A percentile compares a stretch with the other conserved stretches of the same genome.
phyloP scores from a whole-genome alignment of 2,113 vertebrate species.

The Podarcis muralis region DNA sequence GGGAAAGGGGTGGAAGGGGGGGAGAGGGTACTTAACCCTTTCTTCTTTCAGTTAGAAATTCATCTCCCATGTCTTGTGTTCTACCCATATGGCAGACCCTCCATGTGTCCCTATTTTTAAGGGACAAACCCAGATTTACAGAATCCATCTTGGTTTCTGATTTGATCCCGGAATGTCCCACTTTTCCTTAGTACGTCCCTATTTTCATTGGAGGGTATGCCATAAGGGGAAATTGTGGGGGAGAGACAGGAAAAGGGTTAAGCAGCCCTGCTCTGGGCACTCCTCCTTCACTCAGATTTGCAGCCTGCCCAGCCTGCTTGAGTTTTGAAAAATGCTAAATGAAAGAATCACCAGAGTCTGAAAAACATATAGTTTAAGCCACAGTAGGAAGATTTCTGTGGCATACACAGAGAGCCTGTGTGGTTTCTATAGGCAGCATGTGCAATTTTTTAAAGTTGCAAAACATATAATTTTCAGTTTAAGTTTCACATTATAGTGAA shows the following conservation, averaged over 20 bases:
- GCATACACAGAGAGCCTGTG: neutral
- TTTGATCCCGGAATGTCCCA: too few species aligned
- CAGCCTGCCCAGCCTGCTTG: neutral
- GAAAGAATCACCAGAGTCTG: neutral
- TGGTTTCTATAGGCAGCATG: neutral
- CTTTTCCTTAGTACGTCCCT: too few species aligned
- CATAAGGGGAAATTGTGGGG: too few species aligned
- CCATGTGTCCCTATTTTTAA: too few species aligned
- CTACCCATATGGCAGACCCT: too few species aligned
- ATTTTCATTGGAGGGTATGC: too few species aligned
- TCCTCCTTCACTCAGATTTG: neutral
- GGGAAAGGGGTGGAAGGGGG: too few species aligned
- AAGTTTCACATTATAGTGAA: slow-evolving; percentile 14
- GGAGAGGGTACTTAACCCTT: neutral
- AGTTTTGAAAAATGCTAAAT: neutral
- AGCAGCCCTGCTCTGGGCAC: neutral
- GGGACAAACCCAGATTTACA: too few species aligned
- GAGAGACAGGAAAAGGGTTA: neutral
- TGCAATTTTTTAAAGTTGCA: neutral
- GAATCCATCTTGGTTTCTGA: too few species aligned
- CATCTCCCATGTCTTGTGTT: neutral
- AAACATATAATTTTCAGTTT: slow-evolving; percentile 5
- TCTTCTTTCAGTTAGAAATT: neutral
- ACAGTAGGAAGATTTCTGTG: neutral
- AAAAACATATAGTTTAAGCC: neutral